Evolutionary conservation across 2,113 vertebrate species (phyloP).

Genomic region (Crotophaga sulcirostris): DNA sequence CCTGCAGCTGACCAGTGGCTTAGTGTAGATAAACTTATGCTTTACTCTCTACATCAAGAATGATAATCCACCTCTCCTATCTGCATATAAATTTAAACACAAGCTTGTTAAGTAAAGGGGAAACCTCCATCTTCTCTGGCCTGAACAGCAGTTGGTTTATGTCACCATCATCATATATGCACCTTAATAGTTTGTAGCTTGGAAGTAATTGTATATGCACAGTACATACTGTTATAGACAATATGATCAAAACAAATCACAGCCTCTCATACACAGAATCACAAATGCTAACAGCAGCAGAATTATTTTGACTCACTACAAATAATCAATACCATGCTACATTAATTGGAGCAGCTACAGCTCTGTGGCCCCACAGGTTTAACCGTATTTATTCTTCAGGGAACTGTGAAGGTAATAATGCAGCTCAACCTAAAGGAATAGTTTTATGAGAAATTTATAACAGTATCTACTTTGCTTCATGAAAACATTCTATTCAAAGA

Average conservation of each 20-base stretch:
- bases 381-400: background rate
- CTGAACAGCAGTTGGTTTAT: background rate
- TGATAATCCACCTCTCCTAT: background rate
- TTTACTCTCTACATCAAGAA: background rate
- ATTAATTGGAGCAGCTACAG: background rate
- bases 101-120: background rate
- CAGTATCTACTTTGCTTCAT: background rate
- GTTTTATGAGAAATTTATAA: background rate
- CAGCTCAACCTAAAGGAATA: background rate
- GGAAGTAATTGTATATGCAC: background rate
- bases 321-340: background rate
- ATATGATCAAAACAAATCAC: slow-evolving; percentile 12
- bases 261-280: background rate
- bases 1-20: slow-evolving; percentile 10
- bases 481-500: background rate
- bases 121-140: background rate
- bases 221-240: background rate
- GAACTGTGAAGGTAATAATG: slow-evolving; percentile 2
- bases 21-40: background rate
- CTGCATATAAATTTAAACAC: background rate
- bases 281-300: background rate
- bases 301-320: background rate
- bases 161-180: background rate
- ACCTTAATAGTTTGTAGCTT: background rate
- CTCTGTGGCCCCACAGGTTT: background rate